phyloP scores from a whole-genome alignment of 2,888 invertebrate genomes.

The Leucoptera coffeella region DNA sequence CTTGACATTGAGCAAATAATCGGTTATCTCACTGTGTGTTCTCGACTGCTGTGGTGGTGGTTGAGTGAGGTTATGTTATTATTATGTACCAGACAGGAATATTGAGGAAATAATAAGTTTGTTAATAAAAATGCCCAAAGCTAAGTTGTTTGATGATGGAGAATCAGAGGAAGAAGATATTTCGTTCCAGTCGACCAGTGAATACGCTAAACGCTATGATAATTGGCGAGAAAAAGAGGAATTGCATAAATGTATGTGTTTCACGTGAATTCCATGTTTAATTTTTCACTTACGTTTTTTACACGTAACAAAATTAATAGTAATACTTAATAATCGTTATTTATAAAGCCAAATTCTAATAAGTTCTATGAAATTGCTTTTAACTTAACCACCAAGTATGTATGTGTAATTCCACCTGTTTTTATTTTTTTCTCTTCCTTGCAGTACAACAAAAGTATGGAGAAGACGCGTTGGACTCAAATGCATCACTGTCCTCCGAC shows the following conservation, averaged over 20 bases:
- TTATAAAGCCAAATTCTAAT: too few relatives aligned
- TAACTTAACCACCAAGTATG: conserved; percentile 13
- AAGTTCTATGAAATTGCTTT: conserved; percentile 9
- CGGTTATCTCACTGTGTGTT: too few relatives aligned
- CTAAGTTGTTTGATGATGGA: conserved; percentile 49
- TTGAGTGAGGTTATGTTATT: not conserved
- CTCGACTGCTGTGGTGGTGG: not conserved
- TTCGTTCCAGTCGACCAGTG: conserved; percentile 63
- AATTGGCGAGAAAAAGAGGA: conserved; percentile 82
- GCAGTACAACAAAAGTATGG: conserved; percentile 74
- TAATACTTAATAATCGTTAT: too few relatives aligned
- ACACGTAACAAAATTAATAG: too few relatives aligned
- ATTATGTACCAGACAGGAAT: not conserved
- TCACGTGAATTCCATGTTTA: too few relatives aligned
- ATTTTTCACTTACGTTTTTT: too few relatives aligned
- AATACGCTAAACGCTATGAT: conserved; percentile 81
- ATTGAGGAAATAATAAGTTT: too few relatives aligned
- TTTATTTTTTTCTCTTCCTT: conserved; percentile 10
- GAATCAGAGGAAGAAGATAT: conserved; percentile 46
- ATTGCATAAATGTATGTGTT: conserved; percentile 67
- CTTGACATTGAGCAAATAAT: too few relatives aligned
- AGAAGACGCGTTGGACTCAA: conserved; percentile 35
- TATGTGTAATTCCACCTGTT: conserved; percentile 5
- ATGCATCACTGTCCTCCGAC: conserved; percentile 39
- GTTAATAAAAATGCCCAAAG: conserved; percentile 19